Evolutionary conservation across 2,113 vertebrate species (phyloP).

Genomic region (Silurus asotus): DNA sequence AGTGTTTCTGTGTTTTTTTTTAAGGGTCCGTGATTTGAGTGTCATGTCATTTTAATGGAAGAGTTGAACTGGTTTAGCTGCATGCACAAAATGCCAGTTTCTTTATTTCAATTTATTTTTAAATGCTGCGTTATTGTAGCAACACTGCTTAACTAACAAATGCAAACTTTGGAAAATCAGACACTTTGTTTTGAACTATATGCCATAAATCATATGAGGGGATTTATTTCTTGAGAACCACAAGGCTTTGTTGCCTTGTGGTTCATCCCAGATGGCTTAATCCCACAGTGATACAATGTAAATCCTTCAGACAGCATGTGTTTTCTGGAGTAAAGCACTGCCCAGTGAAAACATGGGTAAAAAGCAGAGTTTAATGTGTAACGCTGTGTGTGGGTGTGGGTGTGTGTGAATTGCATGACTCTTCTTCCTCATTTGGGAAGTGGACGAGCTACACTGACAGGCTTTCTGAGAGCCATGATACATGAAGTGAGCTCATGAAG

Average conservation of each 20-base stretch:
- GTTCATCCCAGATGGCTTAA: slow-evolving; percentile 1
- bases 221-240: background rate
- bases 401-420: slow-evolving; percentile 9
- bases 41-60: background rate
- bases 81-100: background rate
- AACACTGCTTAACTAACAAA: slow-evolving; percentile 29
- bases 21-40: background rate
- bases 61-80: slow-evolving; percentile 14
- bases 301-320: background rate
- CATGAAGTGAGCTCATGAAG: slow-evolving; percentile 47
- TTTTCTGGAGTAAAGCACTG: background rate
- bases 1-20: background rate
- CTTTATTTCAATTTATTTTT: background rate
- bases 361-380: background rate
- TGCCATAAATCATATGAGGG: background rate
- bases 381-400: background rate
- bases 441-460: background rate
- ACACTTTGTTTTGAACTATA: background rate
- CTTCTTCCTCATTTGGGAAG: slow-evolving; percentile 31
- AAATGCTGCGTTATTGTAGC: slow-evolving; percentile 26
- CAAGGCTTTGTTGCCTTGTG: background rate
- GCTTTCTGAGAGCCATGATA: slow-evolving; percentile 1
- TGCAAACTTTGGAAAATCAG: background rate
- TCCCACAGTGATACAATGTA: background rate
- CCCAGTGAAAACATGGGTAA: background rate